Conservation (phyloP, 2,888 invertebrate species). For the Drosophila mulleri region DNA sequence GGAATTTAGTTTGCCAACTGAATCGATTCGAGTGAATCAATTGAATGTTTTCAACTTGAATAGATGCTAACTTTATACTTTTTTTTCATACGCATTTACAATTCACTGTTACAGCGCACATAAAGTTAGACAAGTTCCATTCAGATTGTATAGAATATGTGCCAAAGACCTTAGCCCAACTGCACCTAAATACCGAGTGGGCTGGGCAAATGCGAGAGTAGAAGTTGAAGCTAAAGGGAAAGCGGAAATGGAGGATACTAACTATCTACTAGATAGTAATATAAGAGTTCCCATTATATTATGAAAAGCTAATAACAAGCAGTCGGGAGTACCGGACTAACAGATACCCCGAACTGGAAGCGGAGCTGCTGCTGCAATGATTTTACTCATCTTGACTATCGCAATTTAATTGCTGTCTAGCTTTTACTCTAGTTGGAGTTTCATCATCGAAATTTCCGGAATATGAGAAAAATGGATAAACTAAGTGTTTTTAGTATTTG, state of each 20-base stretch:
- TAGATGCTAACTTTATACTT: constrained; percentile 3
- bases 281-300: not conserved
- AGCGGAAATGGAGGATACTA: not conserved
- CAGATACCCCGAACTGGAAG: not conserved
- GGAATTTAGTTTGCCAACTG: not conserved
- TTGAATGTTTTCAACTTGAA: constrained; percentile 11
- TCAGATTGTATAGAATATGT: constrained; percentile 1
- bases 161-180: not conserved
- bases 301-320: no score
- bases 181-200: not conserved
- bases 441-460: no score
- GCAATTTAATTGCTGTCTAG: no score
- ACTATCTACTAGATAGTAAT: not conserved
- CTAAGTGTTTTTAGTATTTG: no score
- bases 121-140: not conserved
- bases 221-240: not conserved
- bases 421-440: no score
- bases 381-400: no score
- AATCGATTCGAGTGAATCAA: constrained; percentile 12
- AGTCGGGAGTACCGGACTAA: not conserved
- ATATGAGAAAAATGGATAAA: no score
- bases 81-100: not conserved
- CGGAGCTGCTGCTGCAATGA: not conserved
- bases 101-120: constrained; percentile 3
- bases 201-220: not conserved